phyloP scores from a whole-genome alignment of 2,113 vertebrate species.

The Prolemur simus region DNA sequence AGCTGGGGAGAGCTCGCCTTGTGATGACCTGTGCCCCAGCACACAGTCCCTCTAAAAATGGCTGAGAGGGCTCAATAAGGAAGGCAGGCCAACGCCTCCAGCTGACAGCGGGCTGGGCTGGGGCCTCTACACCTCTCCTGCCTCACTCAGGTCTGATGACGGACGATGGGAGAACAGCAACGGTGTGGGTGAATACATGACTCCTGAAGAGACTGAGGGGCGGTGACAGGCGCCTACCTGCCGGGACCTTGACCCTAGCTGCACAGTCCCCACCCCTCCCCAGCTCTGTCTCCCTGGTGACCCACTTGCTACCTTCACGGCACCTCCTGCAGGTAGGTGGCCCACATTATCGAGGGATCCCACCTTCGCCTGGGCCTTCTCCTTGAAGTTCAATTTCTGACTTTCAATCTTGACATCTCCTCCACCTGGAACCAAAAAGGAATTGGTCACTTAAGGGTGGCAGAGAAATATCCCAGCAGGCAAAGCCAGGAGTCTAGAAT shows the following conservation, averaged over 20 bases:
- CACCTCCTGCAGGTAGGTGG: slow-evolving; percentile 87
- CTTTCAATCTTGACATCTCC: slow-evolving; percentile 93
- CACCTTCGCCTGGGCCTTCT: slow-evolving; percentile 94
- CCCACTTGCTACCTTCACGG: slow-evolving; percentile 86
- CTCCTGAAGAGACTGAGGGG: slow-evolving; percentile 63
- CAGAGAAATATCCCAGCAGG: not conserved
- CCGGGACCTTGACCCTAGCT: not conserved
- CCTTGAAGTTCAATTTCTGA: slow-evolving; percentile 93
- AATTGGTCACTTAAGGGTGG: not conserved
- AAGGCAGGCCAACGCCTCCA: not conserved
- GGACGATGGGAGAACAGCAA: slow-evolving; percentile 23
- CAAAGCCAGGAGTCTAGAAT: not conserved
- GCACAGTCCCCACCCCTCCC: not conserved
- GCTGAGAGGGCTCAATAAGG: not conserved
- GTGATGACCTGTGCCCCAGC: not conserved
- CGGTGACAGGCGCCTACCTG: slow-evolving; percentile 56
- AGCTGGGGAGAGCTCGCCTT: not conserved
- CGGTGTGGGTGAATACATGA: not conserved
- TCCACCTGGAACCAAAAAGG: slow-evolving; percentile 85
- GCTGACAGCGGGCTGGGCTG: not conserved
- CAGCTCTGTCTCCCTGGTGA: rapidly evolving
- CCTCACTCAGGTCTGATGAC: not conserved
- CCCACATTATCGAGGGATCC: slow-evolving; percentile 92
- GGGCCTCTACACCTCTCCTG: slow-evolving; percentile 27
- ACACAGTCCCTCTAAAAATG: not conserved